These are phyloP conservation scores for Apis mellifera DNA, from an alignment of 1,140 invertebrate species.

Conservation along the genomic window DNA sequence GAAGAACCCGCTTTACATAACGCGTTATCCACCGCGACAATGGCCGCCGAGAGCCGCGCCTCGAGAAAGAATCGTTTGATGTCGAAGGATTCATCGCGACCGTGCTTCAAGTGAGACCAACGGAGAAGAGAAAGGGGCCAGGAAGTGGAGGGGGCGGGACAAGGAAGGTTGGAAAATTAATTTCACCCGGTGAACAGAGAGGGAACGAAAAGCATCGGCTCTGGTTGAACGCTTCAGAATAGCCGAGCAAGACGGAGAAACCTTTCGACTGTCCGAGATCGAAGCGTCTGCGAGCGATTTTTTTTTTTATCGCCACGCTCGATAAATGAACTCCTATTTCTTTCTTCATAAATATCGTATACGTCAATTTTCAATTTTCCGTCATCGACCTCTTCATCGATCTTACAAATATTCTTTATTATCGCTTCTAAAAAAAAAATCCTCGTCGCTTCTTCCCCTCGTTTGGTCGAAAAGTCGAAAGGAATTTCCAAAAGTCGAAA, in stretches of 20 bases:
- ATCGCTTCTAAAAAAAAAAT: too few relatives aligned
- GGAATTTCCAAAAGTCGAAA: not conserved
- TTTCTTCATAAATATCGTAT: not conserved
- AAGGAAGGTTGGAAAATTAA: slow-evolving; percentile 57
- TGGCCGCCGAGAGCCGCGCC: slow-evolving; percentile 55
- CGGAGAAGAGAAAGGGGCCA: slow-evolving; percentile 14
- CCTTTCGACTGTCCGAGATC: slow-evolving; percentile 47
- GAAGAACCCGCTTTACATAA: slow-evolving; percentile 67
- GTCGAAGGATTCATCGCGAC: slow-evolving; percentile 64
- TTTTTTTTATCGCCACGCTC: not conserved
- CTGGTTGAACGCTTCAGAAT: slow-evolving; percentile 54
- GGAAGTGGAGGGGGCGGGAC: slow-evolving; percentile 16
- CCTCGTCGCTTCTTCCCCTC: too few relatives aligned
- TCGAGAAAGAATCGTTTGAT: slow-evolving; percentile 70
- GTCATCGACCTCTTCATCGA: too few relatives aligned
- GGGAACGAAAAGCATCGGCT: slow-evolving; percentile 40
- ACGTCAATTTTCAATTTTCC: not conserved
- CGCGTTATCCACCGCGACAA: slow-evolving; percentile 67
- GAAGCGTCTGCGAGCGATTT: slow-evolving; percentile 7
- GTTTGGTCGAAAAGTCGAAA: not conserved
- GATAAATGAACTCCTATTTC: not conserved
- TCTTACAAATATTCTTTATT: too few relatives aligned
- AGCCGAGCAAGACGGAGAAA: slow-evolving; percentile 39
- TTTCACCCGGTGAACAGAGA: slow-evolving; percentile 52
- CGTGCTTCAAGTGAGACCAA: slow-evolving; percentile 47